These are phyloP conservation scores for Entomobrya proxima DNA, from an alignment of 2,888 invertebrate genomes.

Conservation along the genomic window DNA sequence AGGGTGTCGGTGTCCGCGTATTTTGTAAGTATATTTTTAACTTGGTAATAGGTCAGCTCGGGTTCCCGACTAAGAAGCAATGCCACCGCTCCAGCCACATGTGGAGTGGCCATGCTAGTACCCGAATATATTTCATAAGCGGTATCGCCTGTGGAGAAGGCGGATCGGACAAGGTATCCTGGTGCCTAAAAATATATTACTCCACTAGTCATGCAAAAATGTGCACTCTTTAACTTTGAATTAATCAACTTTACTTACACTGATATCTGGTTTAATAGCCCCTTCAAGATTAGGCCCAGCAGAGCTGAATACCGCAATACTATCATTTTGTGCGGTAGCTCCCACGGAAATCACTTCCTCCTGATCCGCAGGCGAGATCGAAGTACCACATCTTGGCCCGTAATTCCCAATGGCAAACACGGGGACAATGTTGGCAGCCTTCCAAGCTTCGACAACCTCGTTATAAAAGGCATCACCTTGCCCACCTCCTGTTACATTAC, in stretches of 20 bases:
- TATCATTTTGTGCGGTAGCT: not conserved
- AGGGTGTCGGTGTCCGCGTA: not conserved
- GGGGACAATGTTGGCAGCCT: constrained; percentile 15
- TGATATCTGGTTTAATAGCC: not conserved
- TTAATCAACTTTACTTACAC: not conserved
- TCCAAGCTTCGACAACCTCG: constrained; percentile 6
- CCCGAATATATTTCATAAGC: not conserved
- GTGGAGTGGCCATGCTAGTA: not conserved
- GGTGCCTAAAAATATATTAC: not conserved
- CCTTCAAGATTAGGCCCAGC: not conserved
- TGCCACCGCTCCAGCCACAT: not conserved
- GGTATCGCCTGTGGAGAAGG: not conserved
- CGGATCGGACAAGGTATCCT: not conserved
- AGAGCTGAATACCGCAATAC: not conserved
- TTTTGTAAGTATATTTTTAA: not conserved
- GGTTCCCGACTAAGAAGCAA: not conserved
- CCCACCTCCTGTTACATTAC: not conserved
- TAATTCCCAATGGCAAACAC: constrained; percentile 5
- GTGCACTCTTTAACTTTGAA: too few species aligned
- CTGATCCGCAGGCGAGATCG: not conserved
- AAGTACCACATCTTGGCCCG: not conserved
- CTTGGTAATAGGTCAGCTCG: not conserved
- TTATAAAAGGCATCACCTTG: not conserved
- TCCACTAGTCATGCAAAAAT: too few species aligned
- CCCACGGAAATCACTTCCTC: constrained; percentile 29